Base-by-base conservation (phyloP, 2,888 invertebrate species). In the Ethmia dodecea region DNA sequence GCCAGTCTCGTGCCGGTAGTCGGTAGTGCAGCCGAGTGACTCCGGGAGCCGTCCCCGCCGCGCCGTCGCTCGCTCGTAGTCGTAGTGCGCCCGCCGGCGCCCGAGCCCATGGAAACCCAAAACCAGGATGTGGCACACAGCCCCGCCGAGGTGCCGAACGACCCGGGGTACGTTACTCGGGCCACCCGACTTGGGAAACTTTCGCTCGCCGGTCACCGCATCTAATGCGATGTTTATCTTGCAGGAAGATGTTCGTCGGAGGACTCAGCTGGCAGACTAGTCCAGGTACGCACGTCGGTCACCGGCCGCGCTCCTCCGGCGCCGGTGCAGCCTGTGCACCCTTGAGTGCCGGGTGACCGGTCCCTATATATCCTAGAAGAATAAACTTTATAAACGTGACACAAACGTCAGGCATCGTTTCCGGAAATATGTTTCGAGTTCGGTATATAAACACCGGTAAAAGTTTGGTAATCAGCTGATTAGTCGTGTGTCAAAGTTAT, bases 241-340 rank as follows among this genome's bases (percentile, higher is more conserved):
- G 67, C 93, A 98, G 98, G 90, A 99, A 99, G 94, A 99, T 99
- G 98, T 99, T 99, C 92, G 97, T 99, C 89, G 99, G 99, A 77
- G 99, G 99, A 76, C 93, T 99, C 81, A 98, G 98, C 90, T 99
- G 98, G 98, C 98, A 98, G 91, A 99, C 98, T 78, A 98, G 97
- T 91, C 97, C 98, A 93, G 98, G 98, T 98, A 91, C 77, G 81
- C 20, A n/a, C 65, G 64, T 62, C 71, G 63, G 70, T 68, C 68
- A 68, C 69, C 69, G 63, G 60, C 57, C 60, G 61, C 61, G 54
- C 68, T 56, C 60, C 55, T 52, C 55, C 55, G 46, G 60, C 60
- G 60, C 55, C 51, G 50, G 68, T 78, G 81, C 76, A 75, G 69
- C 62, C 65, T 65, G 70, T 70, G 68, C 70, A 60, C 63, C 57